Base-by-base conservation (phyloP, 1,140 invertebrate genomes). In the Phthorimaea operculella region DNA sequence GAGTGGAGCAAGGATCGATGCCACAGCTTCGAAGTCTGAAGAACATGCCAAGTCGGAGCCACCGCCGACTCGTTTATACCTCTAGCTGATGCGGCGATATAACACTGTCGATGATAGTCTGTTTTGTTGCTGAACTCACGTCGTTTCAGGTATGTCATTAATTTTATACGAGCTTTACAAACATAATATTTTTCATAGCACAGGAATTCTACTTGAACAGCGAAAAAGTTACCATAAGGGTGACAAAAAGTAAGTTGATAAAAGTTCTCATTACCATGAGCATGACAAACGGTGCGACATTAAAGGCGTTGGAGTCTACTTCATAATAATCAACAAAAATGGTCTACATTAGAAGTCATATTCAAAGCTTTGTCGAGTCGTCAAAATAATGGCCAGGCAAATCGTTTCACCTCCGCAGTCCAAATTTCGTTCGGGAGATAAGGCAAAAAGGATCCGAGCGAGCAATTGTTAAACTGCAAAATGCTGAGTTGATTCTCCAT, bases 21-120 rank as follows among this genome's bases (percentile, higher is more conserved):
- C 56, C 57, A 57, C 58, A 58, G 17, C 55, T 28, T 62, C 58
- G 39, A 53, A 58, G 52, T 47, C 52, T 57, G 53, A 58, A 47
- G 69, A 71, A 54, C 62, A 78, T 76, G 73, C 51, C 55, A 58
- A 63, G 71, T 74, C 73, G 69, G 72, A 72, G 72, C 18, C 59
- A 59, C 36, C 70, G 70, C 68, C 72, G 70, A 74, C 69, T 49
- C 21, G 49, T 74, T 80, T 68, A 66, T 72, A 67, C 62, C 21
- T 68, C 69, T 72, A 78, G 72, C 68, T 76, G 77, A 81, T 76
- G 76, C 68, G 64, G 70, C 62, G 55, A 74, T 42, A 79, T 78
- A 79, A 69, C 68, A 63, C 71, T 79, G 77, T 84, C 79, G 67
- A 84, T 84, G 81, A 79, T 84, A 84, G 74, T 84, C 78, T 84